Evolutionary conservation across 2,888 invertebrate species (phyloP), one percentile per base, ranked within the genome.

Genomic region (Drosophila vallismaia): DNA sequence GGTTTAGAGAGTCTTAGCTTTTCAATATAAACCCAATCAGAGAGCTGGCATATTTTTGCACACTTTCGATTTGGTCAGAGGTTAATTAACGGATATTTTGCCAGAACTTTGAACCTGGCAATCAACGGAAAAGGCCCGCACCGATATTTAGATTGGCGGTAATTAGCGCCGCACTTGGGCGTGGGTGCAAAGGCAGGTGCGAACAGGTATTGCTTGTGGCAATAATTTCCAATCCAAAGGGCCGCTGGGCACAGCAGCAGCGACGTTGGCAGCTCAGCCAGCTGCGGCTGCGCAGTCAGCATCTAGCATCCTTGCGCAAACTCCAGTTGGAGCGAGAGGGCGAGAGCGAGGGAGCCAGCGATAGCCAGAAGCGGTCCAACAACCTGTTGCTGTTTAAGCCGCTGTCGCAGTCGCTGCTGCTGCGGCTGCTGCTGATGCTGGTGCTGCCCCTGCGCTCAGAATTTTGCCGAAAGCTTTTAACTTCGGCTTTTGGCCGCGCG

Each of bases 381-480:
- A 81, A 81, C 74, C 77, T 79, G 85, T 81, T 81, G 77, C 38
- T 24, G 57, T 8, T 55, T 38, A n/a, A 12, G 19, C 50, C 24
- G 63, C 69, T 62, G 58, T 24, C 14, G 40, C 75, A 75, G 79
- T 77, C 78, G 77, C 38, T 10, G 56, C 9, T 51, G 14, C 29
- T 12, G 63, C 60, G 53, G 57, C 75, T 12, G 42, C 9, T 24
- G 42, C 24, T 24, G 73, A 73, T 83, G n/a, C n/a, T n/a, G n/a
- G n/a, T n/a, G n/a, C n/a, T n/a, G n/a, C n/a, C n/a, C n/a, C n/a
- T n/a, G 63, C 70, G 81, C 75, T 79, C 83, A 88, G 88, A 88
- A 86, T 84, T 68, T 52, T 77, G 71, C 71, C 59, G 68, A 86
- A 85, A 83, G 84, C 83, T 86, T 71, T 55, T 14, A 63, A 50